A percentile compares a stretch with the other conserved stretches of the same genome.
Evolutionary conservation across 1,140 invertebrate species (phyloP).

Genomic region (Drosophila watanabei): DNA sequence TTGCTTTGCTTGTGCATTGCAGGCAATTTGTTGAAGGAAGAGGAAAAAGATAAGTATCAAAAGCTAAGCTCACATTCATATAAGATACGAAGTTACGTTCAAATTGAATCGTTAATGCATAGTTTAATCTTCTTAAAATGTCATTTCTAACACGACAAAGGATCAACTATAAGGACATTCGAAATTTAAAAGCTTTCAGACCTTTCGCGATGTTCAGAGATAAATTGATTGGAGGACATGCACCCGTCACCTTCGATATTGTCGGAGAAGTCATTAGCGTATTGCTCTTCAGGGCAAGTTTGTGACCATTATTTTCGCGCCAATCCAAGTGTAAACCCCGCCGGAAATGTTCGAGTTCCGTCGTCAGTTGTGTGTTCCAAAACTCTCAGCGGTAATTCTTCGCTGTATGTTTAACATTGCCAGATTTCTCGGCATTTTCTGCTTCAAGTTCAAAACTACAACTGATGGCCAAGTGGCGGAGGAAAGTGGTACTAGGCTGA

Average conservation of each 20-base stretch:
- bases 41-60: no score
- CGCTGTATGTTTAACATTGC: neutral
- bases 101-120: no score
- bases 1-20: no score
- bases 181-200: no score
- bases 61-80: no score
- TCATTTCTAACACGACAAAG: no score
- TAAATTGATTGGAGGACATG: no score
- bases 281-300: neutral
- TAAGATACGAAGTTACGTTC: no score
- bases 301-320: neutral
- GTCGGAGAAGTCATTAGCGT: constrained; percentile 1
- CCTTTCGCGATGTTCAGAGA: no score
- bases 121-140: no score
- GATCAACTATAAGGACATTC: no score
- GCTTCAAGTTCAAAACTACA: neutral
- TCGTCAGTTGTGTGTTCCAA: constrained; percentile 8
- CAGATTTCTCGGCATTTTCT: neutral
- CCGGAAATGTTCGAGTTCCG: constrained; percentile 14
- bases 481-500: constrained; percentile 7
- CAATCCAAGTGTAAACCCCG: neutral
- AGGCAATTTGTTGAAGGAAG: no score
- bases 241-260: neutral
- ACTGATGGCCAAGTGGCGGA: neutral
- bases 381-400: constrained; percentile 10